Conservation (phyloP, 2,888 invertebrate species). For the Drosophila gaucha region DNA sequence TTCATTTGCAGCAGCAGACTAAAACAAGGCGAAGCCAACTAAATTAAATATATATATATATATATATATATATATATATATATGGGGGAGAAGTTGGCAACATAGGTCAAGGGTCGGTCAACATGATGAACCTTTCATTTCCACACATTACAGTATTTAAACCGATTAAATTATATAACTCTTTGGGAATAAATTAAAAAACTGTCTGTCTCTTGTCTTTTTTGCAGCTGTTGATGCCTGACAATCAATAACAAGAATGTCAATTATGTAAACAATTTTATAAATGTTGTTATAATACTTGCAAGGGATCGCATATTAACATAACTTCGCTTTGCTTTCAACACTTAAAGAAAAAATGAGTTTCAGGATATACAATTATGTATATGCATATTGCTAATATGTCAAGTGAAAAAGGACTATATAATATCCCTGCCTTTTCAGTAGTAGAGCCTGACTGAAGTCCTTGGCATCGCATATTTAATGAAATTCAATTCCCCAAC, state of each 20-base stretch:
- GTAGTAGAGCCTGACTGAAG: too few relatives aligned
- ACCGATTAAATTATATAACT: slow-evolving; percentile 25
- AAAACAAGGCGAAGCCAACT: slow-evolving; percentile 35
- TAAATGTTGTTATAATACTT: background rate
- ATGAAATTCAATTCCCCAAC: too few relatives aligned
- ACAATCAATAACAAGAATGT: background rate
- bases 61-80: background rate
- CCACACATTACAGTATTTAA: slow-evolving; percentile 24
- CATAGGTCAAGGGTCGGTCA: slow-evolving; percentile 44
- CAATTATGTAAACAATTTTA: background rate
- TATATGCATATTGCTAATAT: too few relatives aligned
- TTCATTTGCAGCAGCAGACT: slow-evolving; percentile 53
- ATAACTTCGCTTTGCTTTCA: too few relatives aligned
- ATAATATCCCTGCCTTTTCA: too few relatives aligned
- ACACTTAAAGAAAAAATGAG: too few relatives aligned
- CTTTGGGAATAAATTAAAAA: slow-evolving; percentile 9
- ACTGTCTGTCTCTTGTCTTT: background rate
- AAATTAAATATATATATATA: slow-evolving; percentile 36
- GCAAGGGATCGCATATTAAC: too few relatives aligned
- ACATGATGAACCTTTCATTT: slow-evolving; percentile 22
- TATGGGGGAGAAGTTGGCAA: slow-evolving; percentile 10
- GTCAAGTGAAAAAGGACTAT: too few relatives aligned
- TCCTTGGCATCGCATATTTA: background rate
- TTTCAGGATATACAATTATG: too few relatives aligned
- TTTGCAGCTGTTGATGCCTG: background rate